Conservation (phyloP, 92 coral and sea anemone genomes). For the Bergia puertoricense region DNA sequence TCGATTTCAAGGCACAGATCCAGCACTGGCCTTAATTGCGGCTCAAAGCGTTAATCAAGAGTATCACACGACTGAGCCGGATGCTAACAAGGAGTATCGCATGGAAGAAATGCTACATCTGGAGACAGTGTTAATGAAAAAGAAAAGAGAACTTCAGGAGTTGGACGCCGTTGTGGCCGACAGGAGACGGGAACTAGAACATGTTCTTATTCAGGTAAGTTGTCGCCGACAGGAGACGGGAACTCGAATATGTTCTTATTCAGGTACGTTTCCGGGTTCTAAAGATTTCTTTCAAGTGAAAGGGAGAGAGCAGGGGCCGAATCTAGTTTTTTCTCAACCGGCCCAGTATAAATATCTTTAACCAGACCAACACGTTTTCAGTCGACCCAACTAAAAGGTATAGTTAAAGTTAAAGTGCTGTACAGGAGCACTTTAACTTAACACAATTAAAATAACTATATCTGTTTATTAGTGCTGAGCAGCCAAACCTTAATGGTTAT, state of each 20-base stretch:
- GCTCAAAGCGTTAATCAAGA: constrained; percentile 8
- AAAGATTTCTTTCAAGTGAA: neutral
- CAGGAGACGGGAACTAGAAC: constrained; percentile 68
- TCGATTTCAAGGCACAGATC: neutral
- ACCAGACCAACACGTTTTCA: no score
- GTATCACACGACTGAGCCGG: constrained; percentile 36
- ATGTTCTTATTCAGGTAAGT: constrained; percentile 56
- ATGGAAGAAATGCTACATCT: constrained; percentile 64
- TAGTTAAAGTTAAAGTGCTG: no score
- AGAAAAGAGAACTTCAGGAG: constrained; percentile 70
- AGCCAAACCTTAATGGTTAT: no score
- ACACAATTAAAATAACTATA: no score
- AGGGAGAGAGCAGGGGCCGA: neutral
- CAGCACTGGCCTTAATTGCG: neutral
- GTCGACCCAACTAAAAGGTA: no score
- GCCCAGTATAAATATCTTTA: no score
- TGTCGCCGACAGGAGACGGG: constrained; percentile 36
- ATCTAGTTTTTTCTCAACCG: neutral
- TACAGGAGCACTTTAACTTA: no score
- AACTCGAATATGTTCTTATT: constrained; percentile 54
- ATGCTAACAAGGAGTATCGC: constrained; percentile 55
- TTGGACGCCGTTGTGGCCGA: constrained; percentile 65
- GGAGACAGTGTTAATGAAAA: constrained; percentile 59
- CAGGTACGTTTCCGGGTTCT: constrained; percentile 46
- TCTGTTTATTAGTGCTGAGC: no score